These are phyloP conservation scores for Eumacrocentrus americanus DNA, from an alignment of 2,888 invertebrate species.

Conservation along the genomic window DNA sequence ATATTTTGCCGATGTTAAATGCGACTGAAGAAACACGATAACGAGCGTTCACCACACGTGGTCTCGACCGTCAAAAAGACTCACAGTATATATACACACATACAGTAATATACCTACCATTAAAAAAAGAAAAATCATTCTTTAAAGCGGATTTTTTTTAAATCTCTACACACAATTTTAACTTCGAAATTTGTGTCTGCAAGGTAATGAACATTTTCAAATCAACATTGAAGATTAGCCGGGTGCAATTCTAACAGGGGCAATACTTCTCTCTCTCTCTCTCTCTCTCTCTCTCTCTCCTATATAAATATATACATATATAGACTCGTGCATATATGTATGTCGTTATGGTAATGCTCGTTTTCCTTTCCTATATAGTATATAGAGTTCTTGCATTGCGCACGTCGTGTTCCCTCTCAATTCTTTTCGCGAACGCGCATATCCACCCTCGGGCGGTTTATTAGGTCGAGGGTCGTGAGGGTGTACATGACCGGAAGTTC, in stretches of 20 bases:
- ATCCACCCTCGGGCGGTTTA: conserved; percentile 24
- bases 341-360: conserved; percentile 52
- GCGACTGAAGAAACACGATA: too few species aligned
- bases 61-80: too few species aligned
- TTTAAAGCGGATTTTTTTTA: too few species aligned
- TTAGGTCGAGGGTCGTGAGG: not conserved
- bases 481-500: conserved; percentile 21
- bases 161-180: too few species aligned
- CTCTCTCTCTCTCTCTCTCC: conserved; percentile 28
- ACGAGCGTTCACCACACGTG: too few species aligned
- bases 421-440: conserved; percentile 27
- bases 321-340: conserved; percentile 47
- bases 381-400: not conserved
- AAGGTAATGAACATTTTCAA: too few species aligned
- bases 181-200: too few species aligned
- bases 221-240: conserved; percentile 33
- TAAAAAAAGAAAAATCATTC: too few species aligned
- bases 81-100: too few species aligned
- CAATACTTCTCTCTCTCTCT: conserved; percentile 21
- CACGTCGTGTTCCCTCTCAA: conserved; percentile 17
- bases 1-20: too few species aligned
- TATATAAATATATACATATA: not conserved
- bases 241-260: conserved; percentile 36
- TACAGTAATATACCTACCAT: too few species aligned
- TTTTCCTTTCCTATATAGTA: not conserved